These are phyloP conservation scores for Periplaneta americana DNA, from an alignment of 1,140 invertebrate species.

Conservation along the genomic window DNA sequence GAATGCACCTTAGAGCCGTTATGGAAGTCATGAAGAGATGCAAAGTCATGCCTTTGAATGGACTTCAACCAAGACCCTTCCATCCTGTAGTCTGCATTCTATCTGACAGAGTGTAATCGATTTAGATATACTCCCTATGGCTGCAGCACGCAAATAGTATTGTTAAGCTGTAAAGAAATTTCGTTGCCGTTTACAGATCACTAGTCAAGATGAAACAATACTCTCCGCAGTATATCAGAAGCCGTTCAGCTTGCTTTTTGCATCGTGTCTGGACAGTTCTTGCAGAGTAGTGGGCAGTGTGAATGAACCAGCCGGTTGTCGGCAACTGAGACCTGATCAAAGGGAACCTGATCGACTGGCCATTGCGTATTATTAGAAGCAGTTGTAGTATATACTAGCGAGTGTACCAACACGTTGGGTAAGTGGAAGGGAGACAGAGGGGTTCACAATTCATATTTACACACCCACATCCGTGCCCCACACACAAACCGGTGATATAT, in stretches of 20 bases:
- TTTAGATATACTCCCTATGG: too few relatives aligned
- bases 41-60: too few relatives aligned
- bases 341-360: neutral
- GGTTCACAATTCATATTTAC: too few relatives aligned
- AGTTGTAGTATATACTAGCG: neutral
- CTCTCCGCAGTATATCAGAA: neutral
- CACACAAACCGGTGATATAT: neutral
- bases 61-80: too few relatives aligned
- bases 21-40: too few relatives aligned
- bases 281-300: neutral
- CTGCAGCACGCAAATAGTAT: too few relatives aligned
- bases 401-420: neutral
- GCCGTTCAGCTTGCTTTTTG: neutral
- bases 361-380: neutral
- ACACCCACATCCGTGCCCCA: neutral
- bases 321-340: neutral
- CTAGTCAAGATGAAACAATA: too few relatives aligned
- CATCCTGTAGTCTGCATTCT: too few relatives aligned
- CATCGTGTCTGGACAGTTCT: neutral
- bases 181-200: too few relatives aligned
- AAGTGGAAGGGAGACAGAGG: neutral
- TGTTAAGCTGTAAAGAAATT: too few relatives aligned
- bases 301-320: neutral
- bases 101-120: too few relatives aligned
- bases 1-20: too few relatives aligned